Percentiles rank a stretch among this genome's conserved stretches.
These are phyloP conservation scores for Ctenomys sociabilis DNA, from an alignment of 2,113 vertebrate species.

Conservation along the genomic window DNA sequence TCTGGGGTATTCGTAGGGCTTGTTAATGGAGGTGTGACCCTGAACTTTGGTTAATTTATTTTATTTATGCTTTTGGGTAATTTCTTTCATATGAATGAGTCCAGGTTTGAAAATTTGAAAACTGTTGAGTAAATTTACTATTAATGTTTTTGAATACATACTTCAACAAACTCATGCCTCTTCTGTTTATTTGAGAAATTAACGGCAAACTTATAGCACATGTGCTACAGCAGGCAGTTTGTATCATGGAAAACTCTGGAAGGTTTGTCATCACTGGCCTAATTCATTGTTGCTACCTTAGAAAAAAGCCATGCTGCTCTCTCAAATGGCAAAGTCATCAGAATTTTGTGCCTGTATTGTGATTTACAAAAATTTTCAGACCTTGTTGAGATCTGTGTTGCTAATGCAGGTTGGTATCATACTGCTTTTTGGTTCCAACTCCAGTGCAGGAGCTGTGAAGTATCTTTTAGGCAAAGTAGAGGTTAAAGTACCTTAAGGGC, in stretches of 20 bases:
- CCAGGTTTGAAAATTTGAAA: conserved; percentile 2
- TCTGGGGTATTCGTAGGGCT: neutral
- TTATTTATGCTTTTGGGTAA: neutral
- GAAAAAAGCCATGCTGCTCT: neutral
- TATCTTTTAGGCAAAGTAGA: conserved; percentile 80
- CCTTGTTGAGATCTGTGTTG: conserved; percentile 69
- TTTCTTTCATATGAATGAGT: conserved; percentile 1
- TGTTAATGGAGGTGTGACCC: neutral
- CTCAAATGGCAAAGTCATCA: conserved; percentile 42
- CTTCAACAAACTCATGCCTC: neutral
- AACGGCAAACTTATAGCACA: neutral
- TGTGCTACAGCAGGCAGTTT: neutral
- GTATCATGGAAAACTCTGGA: neutral
- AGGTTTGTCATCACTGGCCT: neutral
- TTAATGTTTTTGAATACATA: neutral
- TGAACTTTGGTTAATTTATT: neutral
- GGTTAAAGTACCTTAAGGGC: conserved; percentile 84
- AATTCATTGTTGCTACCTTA: neutral
- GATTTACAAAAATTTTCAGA: conserved; percentile 61
- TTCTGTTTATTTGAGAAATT: neutral
- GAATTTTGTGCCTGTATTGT: neutral
- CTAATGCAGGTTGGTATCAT: conserved; percentile 50
- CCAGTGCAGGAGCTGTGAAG: conserved; percentile 71
- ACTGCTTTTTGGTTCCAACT: conserved; percentile 67
- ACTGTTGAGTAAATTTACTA: neutral